A percentile compares a stretch with the other conserved stretches of the same genome.
Evolutionary conservation across 2,888 invertebrate species (phyloP).

Genomic region (Latheticus oryzae): DNA sequence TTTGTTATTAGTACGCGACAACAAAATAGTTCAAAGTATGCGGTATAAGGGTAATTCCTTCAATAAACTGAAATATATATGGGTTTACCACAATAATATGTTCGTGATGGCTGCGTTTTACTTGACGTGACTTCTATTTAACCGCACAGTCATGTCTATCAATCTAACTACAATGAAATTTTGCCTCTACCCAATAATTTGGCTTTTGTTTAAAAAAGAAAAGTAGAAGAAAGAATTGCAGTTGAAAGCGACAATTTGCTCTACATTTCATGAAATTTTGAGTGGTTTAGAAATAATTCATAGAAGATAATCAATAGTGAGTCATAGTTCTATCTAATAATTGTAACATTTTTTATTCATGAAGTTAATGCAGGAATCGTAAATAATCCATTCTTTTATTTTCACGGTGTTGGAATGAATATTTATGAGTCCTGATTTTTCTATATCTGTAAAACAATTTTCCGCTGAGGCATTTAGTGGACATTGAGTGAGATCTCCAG

Average conservation of each 20-base stretch:
- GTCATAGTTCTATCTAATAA: too few relatives aligned
- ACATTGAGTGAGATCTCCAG: background rate
- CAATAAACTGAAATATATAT: slow-evolving; percentile 7
- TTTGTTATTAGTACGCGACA: slow-evolving; percentile 14
- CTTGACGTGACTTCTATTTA: slow-evolving; percentile 38
- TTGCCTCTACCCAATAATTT: slow-evolving; percentile 22
- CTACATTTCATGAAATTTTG: too few relatives aligned
- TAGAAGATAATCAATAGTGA: too few relatives aligned
- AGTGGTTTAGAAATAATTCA: too few relatives aligned
- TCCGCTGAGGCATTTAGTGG: background rate
- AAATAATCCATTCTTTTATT: too few relatives aligned
- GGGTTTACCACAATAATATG: slow-evolving; percentile 24
- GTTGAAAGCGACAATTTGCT: too few relatives aligned
- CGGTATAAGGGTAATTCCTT: slow-evolving; percentile 26
- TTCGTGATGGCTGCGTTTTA: slow-evolving; percentile 39
- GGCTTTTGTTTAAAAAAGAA: slow-evolving; percentile 7
- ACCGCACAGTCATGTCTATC: slow-evolving; percentile 39
- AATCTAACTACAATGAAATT: slow-evolving; percentile 35
- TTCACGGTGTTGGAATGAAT: too few relatives aligned
- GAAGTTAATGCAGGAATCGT: too few relatives aligned
- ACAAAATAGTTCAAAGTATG: slow-evolving; percentile 18
- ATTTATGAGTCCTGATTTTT: too few relatives aligned
- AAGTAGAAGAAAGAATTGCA: too few relatives aligned
- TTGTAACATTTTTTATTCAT: too few relatives aligned
- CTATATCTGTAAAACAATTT: slow-evolving; percentile 2